Evolutionary conservation across 1,140 invertebrate genomes (phyloP), one percentile per base, ranked within the genome.

Genomic region (Papilio xuthus): DNA sequence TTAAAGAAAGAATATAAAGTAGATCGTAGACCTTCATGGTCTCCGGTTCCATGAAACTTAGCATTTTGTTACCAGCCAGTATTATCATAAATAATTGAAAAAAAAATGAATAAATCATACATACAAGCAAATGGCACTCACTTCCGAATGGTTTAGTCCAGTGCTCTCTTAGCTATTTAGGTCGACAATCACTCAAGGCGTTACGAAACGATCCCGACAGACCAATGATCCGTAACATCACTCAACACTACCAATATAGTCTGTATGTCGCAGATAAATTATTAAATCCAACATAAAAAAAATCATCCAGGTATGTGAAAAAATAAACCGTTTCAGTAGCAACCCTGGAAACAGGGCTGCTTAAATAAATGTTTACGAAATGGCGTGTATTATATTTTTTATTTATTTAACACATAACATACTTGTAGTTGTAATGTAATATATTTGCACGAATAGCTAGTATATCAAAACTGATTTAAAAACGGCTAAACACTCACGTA

Each of bases 161-260:
- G 50, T 76, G 74, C 53, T 41, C 74, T 76, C 74, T 4, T 13
- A 76, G 74, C 37, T 76, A 76, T 76, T 76, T 76, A n/a, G 74
- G 74, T 76, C 74, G 74, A 60, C 56, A 32, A 63, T 76, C 74
- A 60, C 74, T 76, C 74, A 41, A 42, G 53, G 37, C 74, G 74
- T 37, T 56, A 32, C 53, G 23, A 60, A 76, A 60, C 28, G 28
- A 37, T 41, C 28, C 50, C 15, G 28, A 76, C 56, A 60, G 74
- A 63, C 53, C 74, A 60, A 76, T 76, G 74, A 76, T 76, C 74
- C 74, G 42, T 67, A 28, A 67, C 60, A 32, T 67, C 26, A 56
- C 53, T 56, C 53, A 67, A 10, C n/a, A 67, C 26, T 67, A 67
- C 23, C 60, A 28, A 67, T 67, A 67, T 28, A 56, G n/a, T 23